A percentile compares a stretch with the other conserved stretches of the same genome.
Evolutionary conservation across 2,113 vertebrate species (phyloP).

Genomic region (Bos javanicus): DNA sequence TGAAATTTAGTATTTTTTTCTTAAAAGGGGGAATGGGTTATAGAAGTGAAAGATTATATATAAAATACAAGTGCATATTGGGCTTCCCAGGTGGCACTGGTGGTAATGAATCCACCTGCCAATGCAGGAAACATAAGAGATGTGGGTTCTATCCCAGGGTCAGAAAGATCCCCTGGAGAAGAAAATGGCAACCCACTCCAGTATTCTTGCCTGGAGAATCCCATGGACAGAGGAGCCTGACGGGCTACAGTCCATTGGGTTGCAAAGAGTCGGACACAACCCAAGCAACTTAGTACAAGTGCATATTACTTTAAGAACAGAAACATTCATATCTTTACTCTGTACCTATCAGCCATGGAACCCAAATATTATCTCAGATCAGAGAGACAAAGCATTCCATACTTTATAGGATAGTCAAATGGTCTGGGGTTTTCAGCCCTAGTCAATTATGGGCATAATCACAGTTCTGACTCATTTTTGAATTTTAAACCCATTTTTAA

Average conservation of each 20-base stretch:
- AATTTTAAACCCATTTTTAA: background rate
- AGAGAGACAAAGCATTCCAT: background rate
- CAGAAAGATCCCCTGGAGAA: background rate
- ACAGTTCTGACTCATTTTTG: background rate
- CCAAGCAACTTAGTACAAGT: background rate
- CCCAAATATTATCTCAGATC: background rate
- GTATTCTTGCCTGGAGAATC: background rate
- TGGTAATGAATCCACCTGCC: background rate
- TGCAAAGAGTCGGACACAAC: background rate
- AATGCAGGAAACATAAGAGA: background rate
- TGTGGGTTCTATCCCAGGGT: background rate
- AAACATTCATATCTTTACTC: background rate
- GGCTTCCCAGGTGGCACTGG: background rate
- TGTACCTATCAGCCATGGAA: background rate
- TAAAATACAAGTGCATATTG: background rate
- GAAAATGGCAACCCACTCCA: background rate
- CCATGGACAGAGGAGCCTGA: background rate
- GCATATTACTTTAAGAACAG: background rate
- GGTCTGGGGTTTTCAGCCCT: background rate
- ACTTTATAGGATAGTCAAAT: background rate
- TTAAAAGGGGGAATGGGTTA: background rate
- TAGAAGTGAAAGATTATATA: background rate
- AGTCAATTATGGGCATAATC: background rate
- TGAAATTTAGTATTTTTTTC: background rate
- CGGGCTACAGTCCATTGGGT: background rate